Base-by-base conservation (phyloP, 2,888 invertebrate genomes). In the Salticus scenicus region DNA sequence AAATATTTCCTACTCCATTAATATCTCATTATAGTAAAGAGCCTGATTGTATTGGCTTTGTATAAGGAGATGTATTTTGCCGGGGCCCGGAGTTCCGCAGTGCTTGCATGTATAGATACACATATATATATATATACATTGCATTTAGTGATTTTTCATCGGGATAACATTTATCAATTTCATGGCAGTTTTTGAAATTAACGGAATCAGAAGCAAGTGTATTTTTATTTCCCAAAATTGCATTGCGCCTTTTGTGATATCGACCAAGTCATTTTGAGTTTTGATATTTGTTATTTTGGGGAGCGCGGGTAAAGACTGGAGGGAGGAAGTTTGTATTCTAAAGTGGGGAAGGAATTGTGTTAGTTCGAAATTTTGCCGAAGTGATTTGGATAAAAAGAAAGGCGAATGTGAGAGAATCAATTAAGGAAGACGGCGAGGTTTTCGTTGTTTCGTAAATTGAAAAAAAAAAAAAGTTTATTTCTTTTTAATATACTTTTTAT, bases 11-110 rank as follows among this genome's bases (percentile, higher is more conserved):
- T 31, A 24, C 63, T 77, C 83, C 83, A 84, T 84, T 84, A 84
- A 84, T 84, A 84, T 84, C 83, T 84, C 83, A 84, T 84, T 84
- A 84, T 84, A 63, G 77, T 77, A 84, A 84, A 84, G 72, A 71
- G 72, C 47, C 83, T 84, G 83, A 84, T 84, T 84, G 83, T 84
- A 84, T 73, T 84, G 83, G 83, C 83, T 84, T 84, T 84, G 83
- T 72, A 71, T 69, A 37, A 66, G 74, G 57, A 63, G 74, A 81
- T 69, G 74, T 33, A 20, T 24, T 28, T 17, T 17, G 42, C 10
- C 12, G n/a, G 17, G n/a, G 17, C 10, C 17, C n/a, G 67, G 28
- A 5, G 67, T 14, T 14, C 30, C 14, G 5, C 31, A 63, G n/a
- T 63, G 67, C 67, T 2, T 28, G 5, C 17, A 27, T 67, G 17